A percentile compares a stretch with the other conserved stretches of the same genome.
Evolutionary conservation across 2,888 invertebrate genomes (phyloP).

Genomic region (Acheta domesticus): DNA sequence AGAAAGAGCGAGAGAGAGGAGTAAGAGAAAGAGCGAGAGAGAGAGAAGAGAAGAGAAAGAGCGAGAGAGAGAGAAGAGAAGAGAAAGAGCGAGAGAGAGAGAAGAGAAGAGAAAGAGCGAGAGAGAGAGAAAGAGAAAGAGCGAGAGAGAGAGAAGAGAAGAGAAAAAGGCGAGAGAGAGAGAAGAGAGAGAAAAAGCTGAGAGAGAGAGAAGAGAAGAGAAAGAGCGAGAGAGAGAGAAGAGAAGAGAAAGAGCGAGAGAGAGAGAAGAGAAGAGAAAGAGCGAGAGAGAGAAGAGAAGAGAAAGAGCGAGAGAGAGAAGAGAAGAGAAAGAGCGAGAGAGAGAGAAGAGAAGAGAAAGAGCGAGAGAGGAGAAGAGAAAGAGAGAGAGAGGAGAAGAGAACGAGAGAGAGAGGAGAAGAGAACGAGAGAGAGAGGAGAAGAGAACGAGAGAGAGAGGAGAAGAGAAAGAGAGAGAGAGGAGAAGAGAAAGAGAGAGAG

Average conservation of each 20-base stretch:
- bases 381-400: no score
- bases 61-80: not conserved
- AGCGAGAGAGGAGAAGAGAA: no score
- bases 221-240: not conserved
- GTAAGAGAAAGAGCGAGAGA: not conserved
- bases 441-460: no score
- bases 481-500: no score
- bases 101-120: not conserved
- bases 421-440: no score
- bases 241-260: not conserved
- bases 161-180: not conserved
- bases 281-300: not conserved
- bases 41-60: not conserved
- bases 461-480: no score
- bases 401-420: no score
- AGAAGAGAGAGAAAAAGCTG: accelerated
- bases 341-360: accelerated
- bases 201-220: not conserved
- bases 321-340: not conserved
- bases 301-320: not conserved
- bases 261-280: not conserved
- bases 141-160: not conserved
- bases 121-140: not conserved
- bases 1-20: not conserved
- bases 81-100: not conserved